phyloP scores from a whole-genome alignment of 2,113 vertebrate species.

The Myiopsitta monachus region DNA sequence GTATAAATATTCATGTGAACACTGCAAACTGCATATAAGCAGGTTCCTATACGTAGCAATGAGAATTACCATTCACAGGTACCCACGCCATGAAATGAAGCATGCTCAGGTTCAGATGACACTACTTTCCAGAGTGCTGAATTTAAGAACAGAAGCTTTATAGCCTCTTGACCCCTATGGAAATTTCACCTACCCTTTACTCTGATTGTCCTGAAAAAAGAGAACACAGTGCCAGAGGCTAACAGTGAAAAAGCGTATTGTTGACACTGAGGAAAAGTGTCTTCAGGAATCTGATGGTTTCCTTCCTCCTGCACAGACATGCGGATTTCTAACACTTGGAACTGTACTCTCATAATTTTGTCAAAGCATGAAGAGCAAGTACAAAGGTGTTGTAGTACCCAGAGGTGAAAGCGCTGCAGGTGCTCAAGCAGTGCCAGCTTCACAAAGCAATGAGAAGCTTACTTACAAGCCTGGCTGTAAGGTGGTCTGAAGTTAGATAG shows the following conservation, averaged over 20 bases:
- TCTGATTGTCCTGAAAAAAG: not conserved
- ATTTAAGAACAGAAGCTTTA: not conserved
- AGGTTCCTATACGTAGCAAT: not conserved
- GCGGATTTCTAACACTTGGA: not conserved
- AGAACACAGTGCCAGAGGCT: not conserved
- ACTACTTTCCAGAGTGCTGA: not conserved
- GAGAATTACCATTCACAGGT: not conserved
- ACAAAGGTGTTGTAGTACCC: not conserved
- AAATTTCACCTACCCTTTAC: not conserved
- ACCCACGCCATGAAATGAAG: not conserved
- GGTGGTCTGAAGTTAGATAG: not conserved
- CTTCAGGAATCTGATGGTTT: not conserved
- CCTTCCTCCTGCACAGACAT: not conserved
- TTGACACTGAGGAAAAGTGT: not conserved
- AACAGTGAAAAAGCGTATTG: not conserved
- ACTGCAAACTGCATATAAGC: not conserved
- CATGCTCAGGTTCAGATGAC: not conserved
- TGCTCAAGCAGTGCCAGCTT: not conserved
- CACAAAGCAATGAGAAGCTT: not conserved
- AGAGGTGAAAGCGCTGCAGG: not conserved
- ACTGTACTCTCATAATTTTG: not conserved
- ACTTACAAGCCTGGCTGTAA: not conserved
- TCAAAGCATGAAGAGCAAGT: not conserved
- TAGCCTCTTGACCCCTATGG: not conserved
- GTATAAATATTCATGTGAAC: not conserved